Percentiles rank a stretch among this genome's conserved stretches.
Conservation (phyloP, 1,140 invertebrate genomes). For the Aphelinus certus region DNA sequence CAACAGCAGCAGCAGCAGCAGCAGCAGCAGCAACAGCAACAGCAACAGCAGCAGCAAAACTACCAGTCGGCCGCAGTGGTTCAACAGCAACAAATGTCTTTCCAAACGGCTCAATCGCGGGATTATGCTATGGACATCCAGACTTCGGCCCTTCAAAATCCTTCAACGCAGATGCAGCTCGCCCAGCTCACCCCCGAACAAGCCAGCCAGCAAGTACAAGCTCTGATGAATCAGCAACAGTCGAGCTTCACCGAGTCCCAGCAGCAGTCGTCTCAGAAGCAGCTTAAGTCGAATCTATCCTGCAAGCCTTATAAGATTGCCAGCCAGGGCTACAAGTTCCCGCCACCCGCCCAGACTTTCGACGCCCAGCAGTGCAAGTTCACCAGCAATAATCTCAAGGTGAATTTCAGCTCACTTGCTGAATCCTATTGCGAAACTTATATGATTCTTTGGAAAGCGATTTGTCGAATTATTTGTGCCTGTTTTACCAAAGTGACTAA, state of each 20-base stretch:
- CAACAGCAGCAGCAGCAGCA: constrained; percentile 45
- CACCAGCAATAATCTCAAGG: constrained; percentile 54
- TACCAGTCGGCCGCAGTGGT: constrained; percentile 9
- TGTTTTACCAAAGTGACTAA: no score
- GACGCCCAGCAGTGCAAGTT: constrained; percentile 61
- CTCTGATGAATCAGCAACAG: constrained; percentile 34
- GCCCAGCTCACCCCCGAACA: neutral
- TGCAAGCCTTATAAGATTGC: constrained; percentile 51
- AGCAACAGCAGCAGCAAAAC: constrained; percentile 15
- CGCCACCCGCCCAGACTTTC: constrained; percentile 57
- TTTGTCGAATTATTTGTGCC: no score
- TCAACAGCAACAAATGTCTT: constrained; percentile 48
- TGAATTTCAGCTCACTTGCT: constrained; percentile 28
- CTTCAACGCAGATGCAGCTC: constrained; percentile 44
- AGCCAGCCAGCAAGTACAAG: constrained; percentile 37
- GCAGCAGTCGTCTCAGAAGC: constrained; percentile 39
- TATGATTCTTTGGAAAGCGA: no score
- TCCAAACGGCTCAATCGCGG: constrained; percentile 44
- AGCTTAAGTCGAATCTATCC: constrained; percentile 5
- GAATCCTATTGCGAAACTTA: no score
- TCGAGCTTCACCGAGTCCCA: constrained; percentile 41
- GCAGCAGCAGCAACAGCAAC: constrained; percentile 24
- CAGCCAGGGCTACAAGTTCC: constrained; percentile 64
- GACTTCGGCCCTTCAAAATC: constrained; percentile 46
- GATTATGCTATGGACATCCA: constrained; percentile 57